A percentile compares a stretch with the other conserved stretches of the same genome.
Evolutionary conservation across 2,113 vertebrate species (phyloP).

Genomic region (Micromys minutus): DNA sequence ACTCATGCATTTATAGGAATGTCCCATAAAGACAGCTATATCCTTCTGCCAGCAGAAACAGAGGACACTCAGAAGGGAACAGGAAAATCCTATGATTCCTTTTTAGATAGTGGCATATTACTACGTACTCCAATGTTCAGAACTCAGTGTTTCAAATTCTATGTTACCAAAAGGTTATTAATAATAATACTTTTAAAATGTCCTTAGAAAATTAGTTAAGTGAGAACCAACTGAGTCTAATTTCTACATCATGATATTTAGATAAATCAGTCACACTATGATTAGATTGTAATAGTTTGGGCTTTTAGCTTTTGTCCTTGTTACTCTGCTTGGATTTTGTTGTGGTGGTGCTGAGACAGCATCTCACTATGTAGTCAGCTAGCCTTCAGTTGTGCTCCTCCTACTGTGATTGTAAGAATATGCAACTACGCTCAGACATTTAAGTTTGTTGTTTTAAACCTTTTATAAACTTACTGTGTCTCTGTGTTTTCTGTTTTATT

Average conservation of each 20-base stretch:
- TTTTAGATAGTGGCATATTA: conserved; percentile 45
- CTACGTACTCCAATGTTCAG: conserved; percentile 28
- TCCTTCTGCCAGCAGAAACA: neutral
- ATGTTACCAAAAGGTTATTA: conserved; percentile 32
- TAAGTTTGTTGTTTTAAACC: neutral
- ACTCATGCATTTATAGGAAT: no score
- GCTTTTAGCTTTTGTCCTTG: neutral
- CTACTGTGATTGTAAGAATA: neutral
- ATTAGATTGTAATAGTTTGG: conserved; percentile 23
- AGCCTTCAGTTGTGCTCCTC: neutral
- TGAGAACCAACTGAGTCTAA: neutral
- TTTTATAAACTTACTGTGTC: neutral
- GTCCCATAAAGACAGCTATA: neutral
- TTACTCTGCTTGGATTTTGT: neutral
- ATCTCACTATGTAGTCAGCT: neutral
- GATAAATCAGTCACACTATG: neutral
- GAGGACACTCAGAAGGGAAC: neutral
- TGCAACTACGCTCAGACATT: neutral
- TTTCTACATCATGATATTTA: neutral
- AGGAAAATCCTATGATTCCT: neutral
- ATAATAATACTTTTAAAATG: neutral
- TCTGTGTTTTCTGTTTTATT: neutral
- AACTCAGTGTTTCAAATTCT: conserved; percentile 28
- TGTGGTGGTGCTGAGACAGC: neutral
- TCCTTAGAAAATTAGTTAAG: neutral